These are phyloP conservation scores for Hirundichthys speculiger DNA, from an alignment of 2,113 vertebrate species.

Conservation along the genomic window DNA sequence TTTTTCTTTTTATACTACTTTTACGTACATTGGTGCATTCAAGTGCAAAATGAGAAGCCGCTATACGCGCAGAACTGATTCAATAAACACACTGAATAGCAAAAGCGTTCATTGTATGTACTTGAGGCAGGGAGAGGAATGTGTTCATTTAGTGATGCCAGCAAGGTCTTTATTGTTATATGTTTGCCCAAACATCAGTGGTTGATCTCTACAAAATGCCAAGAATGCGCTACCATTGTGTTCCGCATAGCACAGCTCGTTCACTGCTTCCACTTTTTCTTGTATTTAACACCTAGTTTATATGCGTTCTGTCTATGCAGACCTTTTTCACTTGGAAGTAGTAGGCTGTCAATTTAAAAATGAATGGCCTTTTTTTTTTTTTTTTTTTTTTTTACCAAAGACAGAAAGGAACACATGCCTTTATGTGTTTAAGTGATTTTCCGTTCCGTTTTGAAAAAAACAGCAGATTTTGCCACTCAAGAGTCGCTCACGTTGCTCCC, in stretches of 20 bases:
- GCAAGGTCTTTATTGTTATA: slow-evolving; percentile 38
- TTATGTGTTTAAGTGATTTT: too few relatives aligned
- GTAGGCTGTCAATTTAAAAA: background rate
- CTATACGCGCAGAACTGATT: slow-evolving; percentile 7
- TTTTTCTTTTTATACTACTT: too few relatives aligned
- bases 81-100: slow-evolving; percentile 10
- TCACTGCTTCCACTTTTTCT: slow-evolving; percentile 4
- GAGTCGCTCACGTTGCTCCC: too few relatives aligned
- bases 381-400: background rate
- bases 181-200: slow-evolving; percentile 10
- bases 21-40: slow-evolving; percentile 18
- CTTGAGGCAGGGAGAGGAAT: slow-evolving; percentile 16
- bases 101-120: slow-evolving; percentile 21
- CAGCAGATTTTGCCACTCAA: too few relatives aligned
- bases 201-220: slow-evolving; percentile 34
- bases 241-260: slow-evolving; percentile 6
- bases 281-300: slow-evolving; percentile 10
- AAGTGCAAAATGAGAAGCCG: slow-evolving; percentile 24
- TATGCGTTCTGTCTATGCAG: slow-evolving; percentile 13
- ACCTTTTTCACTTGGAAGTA: slow-evolving; percentile 8
- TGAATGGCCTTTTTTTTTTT: too few relatives aligned
- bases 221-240: slow-evolving; percentile 25
- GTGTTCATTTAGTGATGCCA: slow-evolving; percentile 45
- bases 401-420: too few relatives aligned
- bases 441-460: too few relatives aligned